phyloP scores from a whole-genome alignment of 1,140 invertebrate species.

The Caenorhabditis remanei region DNA sequence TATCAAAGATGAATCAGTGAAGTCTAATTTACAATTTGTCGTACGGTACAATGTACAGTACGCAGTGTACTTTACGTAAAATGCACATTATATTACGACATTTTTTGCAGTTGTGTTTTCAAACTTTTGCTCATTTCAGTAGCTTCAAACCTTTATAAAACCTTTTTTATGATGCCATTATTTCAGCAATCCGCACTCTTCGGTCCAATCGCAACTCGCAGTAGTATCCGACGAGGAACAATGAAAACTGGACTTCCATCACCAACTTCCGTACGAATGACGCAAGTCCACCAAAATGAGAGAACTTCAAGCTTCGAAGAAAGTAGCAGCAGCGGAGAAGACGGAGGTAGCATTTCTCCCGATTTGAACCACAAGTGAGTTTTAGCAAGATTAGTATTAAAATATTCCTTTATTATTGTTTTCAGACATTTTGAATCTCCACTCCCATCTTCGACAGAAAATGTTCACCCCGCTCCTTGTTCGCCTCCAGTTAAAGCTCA shows the following conservation, averaged over 20 bases:
- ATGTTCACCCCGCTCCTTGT: neutral
- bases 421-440: conserved; percentile 20
- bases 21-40: too few species aligned
- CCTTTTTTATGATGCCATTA: neutral
- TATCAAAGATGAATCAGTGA: too few species aligned
- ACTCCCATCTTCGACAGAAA: conserved; percentile 13
- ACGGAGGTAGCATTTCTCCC: conserved; percentile 7
- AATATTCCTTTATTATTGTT: neutral
- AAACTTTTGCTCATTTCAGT: neutral
- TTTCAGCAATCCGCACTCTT: conserved; percentile 41
- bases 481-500: neutral
- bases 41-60: too few species aligned
- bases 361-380: conserved; percentile 26
- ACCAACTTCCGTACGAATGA: neutral
- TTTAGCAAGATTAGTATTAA: too few species aligned
- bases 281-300: neutral
- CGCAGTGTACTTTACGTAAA: too few species aligned
- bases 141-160: neutral
- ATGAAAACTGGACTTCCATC: conserved; percentile 39
- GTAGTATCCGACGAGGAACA: conserved; percentile 8
- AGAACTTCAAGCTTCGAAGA: conserved; percentile 37
- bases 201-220: conserved; percentile 27
- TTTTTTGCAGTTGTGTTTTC: neutral
- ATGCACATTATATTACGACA: too few species aligned
- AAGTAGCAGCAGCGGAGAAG: conserved; percentile 39